Base-by-base conservation (phyloP, 1,140 invertebrate species). In the Nymphalis io region DNA sequence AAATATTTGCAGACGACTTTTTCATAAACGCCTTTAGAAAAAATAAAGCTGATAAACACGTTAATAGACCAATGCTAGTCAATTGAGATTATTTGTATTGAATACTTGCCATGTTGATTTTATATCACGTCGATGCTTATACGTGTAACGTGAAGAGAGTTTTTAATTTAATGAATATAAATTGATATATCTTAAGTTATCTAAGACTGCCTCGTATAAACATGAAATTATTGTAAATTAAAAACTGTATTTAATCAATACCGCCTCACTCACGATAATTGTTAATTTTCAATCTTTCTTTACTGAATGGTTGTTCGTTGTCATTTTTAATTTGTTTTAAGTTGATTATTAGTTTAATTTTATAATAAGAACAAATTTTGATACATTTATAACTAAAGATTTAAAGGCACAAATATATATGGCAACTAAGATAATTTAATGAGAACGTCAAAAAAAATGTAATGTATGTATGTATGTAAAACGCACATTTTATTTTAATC, bases 1-100 rank as follows among this genome's bases (percentile, higher is more conserved):
- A 79, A 59, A 87, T 91, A 73, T 91, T 89, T 18, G 89, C 89
- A 0, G 73, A 91, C 39, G 89, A 91, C 69, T 85, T 85, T 55
- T 74, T 90, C 0, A 89, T 91, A 18, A 91, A 91, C 60, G 68
- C 83, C 2, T 88, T 91, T 60, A 83, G 78, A 64, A 89, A 85
- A 70, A 86, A 83, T 57, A 69, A 57, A 6, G 60, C 23, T 23
- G 64, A 60, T 38, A 78, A 66, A 40, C 83, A 80, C 16, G 75
- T 73, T 13, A 66, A 79, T 46, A 80, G 82, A 72, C 84, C 81
- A 33, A 88, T 91, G 84, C 81, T 91, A 85, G 87, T 82, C 77
- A 67, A 18, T 46, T 27, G 64, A 59, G 57, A 53, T 70, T 59
- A 27, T 42, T 68, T 59, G 42, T 13, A 33, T 3, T 18, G 42